Base-by-base conservation (phyloP, 2,113 vertebrate species). In the Labeo catla region DNA sequence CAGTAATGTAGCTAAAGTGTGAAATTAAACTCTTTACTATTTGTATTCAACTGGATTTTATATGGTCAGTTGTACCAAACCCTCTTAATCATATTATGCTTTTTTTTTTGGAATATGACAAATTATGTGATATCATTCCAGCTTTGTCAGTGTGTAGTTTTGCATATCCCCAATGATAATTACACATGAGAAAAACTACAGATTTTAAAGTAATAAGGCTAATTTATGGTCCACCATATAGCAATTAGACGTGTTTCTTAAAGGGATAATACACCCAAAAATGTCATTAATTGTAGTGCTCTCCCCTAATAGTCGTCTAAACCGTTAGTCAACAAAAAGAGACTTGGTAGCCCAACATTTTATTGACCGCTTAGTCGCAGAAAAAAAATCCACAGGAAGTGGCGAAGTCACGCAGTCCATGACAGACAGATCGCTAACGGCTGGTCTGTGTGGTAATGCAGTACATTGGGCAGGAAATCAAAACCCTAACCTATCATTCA, bases 1-100 rank as follows among this genome's bases (percentile, higher is more conserved):
- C 79, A 84, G 43, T 84, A 72, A 73, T 9, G 6, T 63, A 63
- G 66, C 49, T 49, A 6, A 72, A 50, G 57, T 49, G 43, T 73
- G 6, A 73, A 52, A 49, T 73, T 77, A 49, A 52, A 81, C 49
- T 47, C 43, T 61, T 68, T 52, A 15, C 3, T 23, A 47, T 47
- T 49, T 47, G 21, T 2, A 4, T 65, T n/a, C n/a, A 66, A 34
- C 6, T 52, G 28, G 28, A 21, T 50, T 52, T 50, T 12, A 66
- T 13, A 28, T 28, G 45, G 43, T 66, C 77, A 68, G 21, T 70
- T 82, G 70, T 16, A 84, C 39, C 61, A 83, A 66, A 28, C 6
- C 3, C 28, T 47, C 57, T 45, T 16, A 36, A 52, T 36, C 3
- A 73, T 73, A 39, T 3, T n/a, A 47, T 47, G 70, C 7, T 0